These are phyloP conservation scores for Erethizon dorsatum DNA, from an alignment of 2,797 vertebrate species.

Conservation along the genomic window DNA sequence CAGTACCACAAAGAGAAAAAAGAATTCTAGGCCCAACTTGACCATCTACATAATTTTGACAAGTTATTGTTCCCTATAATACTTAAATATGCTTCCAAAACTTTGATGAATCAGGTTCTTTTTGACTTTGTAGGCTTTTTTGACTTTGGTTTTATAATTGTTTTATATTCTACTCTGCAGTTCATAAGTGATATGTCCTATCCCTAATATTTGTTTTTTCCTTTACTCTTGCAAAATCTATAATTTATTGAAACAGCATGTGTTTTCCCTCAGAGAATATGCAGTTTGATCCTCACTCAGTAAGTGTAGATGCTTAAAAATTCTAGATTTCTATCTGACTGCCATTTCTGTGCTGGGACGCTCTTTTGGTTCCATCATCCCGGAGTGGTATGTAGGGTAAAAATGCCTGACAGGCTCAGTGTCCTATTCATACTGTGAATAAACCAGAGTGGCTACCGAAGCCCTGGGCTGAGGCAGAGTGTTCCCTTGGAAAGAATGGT, in stretches of 20 bases:
- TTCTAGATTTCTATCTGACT: neutral
- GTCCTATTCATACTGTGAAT: neutral
- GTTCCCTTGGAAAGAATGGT: neutral
- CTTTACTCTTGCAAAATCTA: constrained; percentile 26
- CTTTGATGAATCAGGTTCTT: neutral
- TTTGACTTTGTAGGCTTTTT: neutral
- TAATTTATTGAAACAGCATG: neutral
- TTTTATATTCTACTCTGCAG: neutral
- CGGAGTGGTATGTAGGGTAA: neutral
- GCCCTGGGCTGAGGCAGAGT: neutral
- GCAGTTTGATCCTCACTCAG: neutral
- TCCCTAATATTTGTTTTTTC: neutral
- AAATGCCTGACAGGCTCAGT: neutral
- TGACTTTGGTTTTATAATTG: neutral
- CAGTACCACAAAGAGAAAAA: neutral
- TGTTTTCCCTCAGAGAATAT: neutral
- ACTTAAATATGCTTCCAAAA: neutral
- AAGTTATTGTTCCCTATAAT: neutral
- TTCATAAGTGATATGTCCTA: neutral
- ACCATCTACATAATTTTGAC: neutral
- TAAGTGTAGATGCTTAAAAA: neutral
- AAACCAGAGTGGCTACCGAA: neutral
- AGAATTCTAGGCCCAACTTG: neutral
- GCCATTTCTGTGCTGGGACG: neutral
- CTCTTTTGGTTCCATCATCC: neutral